phyloP scores from a whole-genome alignment of 2,888 invertebrate species.

The Cataglyphis cursor region DNA sequence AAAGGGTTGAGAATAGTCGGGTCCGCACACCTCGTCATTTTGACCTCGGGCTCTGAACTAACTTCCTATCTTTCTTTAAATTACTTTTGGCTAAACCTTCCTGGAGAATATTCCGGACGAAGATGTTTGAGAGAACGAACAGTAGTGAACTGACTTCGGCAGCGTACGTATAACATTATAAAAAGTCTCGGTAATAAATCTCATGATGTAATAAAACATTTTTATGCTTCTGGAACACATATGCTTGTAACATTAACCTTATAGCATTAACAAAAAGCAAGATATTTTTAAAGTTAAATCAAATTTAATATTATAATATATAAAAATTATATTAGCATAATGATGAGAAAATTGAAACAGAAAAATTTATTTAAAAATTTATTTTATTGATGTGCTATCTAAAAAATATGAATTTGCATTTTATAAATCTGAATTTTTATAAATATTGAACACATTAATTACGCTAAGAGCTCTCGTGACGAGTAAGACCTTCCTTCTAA shows the following conservation, averaged over 20 bases:
- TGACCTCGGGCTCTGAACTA: slow-evolving; percentile 63
- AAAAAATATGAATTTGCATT: not conserved
- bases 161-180: slow-evolving; percentile 33
- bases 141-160: slow-evolving; percentile 34
- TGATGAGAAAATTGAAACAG: not conserved
- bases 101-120: slow-evolving; percentile 42
- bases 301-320: not conserved
- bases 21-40: slow-evolving; percentile 57
- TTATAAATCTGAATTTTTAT: not conserved
- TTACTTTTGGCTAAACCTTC: slow-evolving; percentile 54
- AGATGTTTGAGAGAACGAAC: slow-evolving; percentile 42
- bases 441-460: slow-evolving; percentile 9
- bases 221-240: not conserved
- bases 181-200: slow-evolving; percentile 18
- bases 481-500: not conserved
- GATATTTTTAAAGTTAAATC: not conserved
- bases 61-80: slow-evolving; percentile 59
- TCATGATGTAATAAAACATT: slow-evolving; percentile 28
- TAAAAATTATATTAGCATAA: not conserved
- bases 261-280: not conserved
- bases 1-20: slow-evolving; percentile 77
- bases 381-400: not conserved
- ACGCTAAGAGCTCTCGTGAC: not conserved
- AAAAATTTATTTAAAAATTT: slow-evolving; percentile 17
- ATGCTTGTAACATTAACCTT: not conserved